Evolutionary conservation across 2,113 vertebrate genomes (phyloP), one percentile per base, ranked within the genome.

Genomic region (Neodontobutis hainanensis): DNA sequence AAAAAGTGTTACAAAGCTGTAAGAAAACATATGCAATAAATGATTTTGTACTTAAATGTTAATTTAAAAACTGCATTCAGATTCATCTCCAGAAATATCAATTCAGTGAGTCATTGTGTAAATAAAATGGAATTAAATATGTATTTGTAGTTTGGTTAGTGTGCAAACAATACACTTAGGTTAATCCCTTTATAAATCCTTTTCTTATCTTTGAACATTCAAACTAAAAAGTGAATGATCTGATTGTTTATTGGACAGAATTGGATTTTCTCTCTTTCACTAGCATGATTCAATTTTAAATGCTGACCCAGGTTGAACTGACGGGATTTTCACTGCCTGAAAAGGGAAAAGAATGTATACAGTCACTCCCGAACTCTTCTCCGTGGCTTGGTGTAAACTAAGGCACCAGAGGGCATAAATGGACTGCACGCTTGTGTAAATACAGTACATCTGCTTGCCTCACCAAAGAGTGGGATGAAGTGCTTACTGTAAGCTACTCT

Each of bases 261-360:
- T 66, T 16, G 5, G 16, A 16, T 36, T 73, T 12, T 66, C 19
- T 40, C 58, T 57, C 36, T 43, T 61, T 61, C 15, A 10, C 53
- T 15, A 68, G 52, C 53, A 12, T 8, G 14, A 75, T 4, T 65
- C 48, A 63, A 73, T 34, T 5, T 48, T 0, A 27, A 79, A 68
- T 8, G 47, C 55, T 65, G 80, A 77, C 80, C 81, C 74, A 79
- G 82, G 85, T 48, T 32, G 35, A 72, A 44, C 53, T 40, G 53
- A 76, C 68, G 64, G 40, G 50, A 75, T 78, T 82, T 77, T 56
- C 80, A 73, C 81, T 86, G 89, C 91, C 90, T 52, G 68, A 92
- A 92, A 93, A 92, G 87, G 91, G 60, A 90, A 78, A 92, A 91
- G 87, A 91, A 92, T 92, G 86, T 85, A 42, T 52, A 32, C 36